Evolutionary conservation across 2,113 vertebrate genomes (phyloP).

Genomic region (Etia nguti): DNA sequence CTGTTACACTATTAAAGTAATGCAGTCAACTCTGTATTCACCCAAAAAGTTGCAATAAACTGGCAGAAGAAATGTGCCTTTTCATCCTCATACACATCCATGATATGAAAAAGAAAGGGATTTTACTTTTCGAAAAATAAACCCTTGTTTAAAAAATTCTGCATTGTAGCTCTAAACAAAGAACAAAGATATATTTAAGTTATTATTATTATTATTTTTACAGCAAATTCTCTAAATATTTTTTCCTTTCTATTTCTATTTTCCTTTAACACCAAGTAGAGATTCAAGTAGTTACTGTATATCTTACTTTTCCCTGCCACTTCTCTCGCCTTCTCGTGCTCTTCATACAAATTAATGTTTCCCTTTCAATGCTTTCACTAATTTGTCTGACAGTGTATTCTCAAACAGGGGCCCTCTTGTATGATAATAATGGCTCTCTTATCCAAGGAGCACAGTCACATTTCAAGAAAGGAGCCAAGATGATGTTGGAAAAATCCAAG

Average conservation of each 20-base stretch:
- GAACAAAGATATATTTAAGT: neutral
- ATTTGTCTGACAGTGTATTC: constrained; percentile 14
- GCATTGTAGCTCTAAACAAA: neutral
- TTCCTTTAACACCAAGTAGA: neutral
- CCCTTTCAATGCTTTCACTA: constrained; percentile 3
- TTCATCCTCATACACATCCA: neutral
- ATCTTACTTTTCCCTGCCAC: neutral
- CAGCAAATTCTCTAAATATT: neutral
- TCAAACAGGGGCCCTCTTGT: neutral
- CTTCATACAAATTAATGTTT: neutral
- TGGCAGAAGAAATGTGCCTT: neutral
- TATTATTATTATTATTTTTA: neutral
- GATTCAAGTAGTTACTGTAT: neutral
- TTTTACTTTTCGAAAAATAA: neutral
- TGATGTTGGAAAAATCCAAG: neutral
- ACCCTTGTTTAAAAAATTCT: neutral
- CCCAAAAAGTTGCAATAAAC: neutral
- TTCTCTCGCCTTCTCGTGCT: neutral
- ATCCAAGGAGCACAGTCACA: neutral
- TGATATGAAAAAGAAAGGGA: neutral
- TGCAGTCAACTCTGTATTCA: neutral
- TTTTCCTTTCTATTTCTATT: neutral
- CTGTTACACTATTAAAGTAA: neutral
- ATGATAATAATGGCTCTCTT: constrained; percentile 9
- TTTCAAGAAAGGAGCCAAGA: constrained; percentile 12